phyloP scores from a whole-genome alignment of 2,113 vertebrate species.

The Tachycineta bicolor region DNA sequence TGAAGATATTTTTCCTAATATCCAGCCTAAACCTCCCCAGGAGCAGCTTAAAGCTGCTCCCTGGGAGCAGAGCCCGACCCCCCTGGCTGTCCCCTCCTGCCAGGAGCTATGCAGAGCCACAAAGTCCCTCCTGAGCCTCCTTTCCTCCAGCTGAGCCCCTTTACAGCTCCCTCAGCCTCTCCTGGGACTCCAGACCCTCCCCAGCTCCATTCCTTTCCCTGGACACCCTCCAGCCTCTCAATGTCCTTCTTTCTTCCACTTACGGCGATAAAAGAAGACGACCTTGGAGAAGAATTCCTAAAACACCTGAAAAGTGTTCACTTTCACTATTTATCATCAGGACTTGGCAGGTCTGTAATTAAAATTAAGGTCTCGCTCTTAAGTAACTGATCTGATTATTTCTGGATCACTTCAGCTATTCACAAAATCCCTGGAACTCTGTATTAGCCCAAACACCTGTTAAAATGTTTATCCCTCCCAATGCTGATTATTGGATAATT shows the following conservation, averaged over 20 bases:
- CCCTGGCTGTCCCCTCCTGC: neutral
- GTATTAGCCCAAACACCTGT: neutral
- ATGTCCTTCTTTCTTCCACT: neutral
- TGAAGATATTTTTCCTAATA: too few species aligned
- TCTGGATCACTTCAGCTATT: neutral
- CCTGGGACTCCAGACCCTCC: neutral
- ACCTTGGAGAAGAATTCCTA: neutral
- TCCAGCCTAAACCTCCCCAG: neutral
- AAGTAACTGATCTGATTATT: slow-evolving; percentile 29
- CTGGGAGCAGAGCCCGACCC: neutral
- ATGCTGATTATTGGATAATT: neutral
- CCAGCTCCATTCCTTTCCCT: neutral
- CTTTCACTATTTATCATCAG: neutral
- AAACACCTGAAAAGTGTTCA: neutral
- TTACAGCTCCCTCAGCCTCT: neutral
- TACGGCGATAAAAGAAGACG: accelerated
- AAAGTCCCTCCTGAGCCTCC: neutral
- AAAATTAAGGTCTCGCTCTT: neutral
- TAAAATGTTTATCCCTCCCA: neutral
- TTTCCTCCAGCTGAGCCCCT: neutral
- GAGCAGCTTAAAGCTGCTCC: accelerated
- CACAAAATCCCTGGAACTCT: neutral
- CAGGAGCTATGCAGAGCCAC: neutral
- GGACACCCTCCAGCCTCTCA: neutral
- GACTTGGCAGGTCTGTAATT: neutral